Base-by-base conservation (phyloP, 2,113 vertebrate species). In the Coreoperca whiteheadi region DNA sequence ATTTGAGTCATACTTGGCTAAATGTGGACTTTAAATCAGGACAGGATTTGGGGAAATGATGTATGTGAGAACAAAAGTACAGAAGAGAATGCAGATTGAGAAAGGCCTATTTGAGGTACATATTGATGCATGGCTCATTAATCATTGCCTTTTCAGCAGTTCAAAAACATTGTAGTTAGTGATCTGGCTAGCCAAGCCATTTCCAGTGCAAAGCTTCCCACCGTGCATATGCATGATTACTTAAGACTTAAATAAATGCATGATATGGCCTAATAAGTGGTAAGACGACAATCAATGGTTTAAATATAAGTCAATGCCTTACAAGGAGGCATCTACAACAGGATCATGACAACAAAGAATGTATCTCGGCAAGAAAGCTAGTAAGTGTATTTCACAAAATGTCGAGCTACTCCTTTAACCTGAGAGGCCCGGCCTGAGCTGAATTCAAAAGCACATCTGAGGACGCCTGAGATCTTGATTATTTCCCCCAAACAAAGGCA, bases 401-500 rank as follows among this genome's bases (percentile, higher is more conserved):
- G 14, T 51, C 21, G 8, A 77, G 10, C 25, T 51, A 9, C 28
- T 66, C 25, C 48, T 67, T 68, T 63, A 63, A 81, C 51, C 48
- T 84, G 23, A 25, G 54, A 51, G 39, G 12, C 59, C 59, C n/a
- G 46, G 34, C 46, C 63, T 71, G 8, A 48, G 43, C 37, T 73
- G 8, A 70, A 70, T 43, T 48, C 15, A 59, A 86, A 75, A 68
- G 69, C 34, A 87, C 74, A 85, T 83, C 66, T 81, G 18, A 87
- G 74, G 59, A 76, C 77, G 68, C 43, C 65, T 87, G 84, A 86
- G 84, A 90, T 86, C 82, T 77, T 89, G 68, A 91, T 88, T 84
- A 81, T 89, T 92, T 74, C 76, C 53, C 41, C 25, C 81, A 89
- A 90, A 90, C 57, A 86, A 81, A 85, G 56, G 81, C 86, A 90